phyloP scores from a whole-genome alignment of 2,113 vertebrate genomes.

The Australoheros scitulus region DNA sequence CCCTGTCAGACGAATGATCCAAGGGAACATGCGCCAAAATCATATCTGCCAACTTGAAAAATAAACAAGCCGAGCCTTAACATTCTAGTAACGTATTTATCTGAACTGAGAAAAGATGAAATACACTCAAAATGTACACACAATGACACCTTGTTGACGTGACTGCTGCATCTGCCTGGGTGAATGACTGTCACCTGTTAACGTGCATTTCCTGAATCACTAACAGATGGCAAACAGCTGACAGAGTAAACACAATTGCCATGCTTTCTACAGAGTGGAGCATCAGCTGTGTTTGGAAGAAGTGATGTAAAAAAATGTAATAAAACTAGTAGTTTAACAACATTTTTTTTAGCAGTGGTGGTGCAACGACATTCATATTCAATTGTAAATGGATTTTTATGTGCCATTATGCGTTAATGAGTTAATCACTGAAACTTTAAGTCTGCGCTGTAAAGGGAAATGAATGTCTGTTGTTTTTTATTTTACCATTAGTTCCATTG shows the following conservation, averaged over 20 bases:
- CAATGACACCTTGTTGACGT: neutral
- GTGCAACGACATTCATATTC: neutral
- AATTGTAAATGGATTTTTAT: neutral
- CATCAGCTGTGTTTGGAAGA: neutral
- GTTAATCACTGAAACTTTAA: neutral
- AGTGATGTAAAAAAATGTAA: constrained; percentile 8
- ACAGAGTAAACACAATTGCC: neutral
- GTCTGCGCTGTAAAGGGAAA: neutral
- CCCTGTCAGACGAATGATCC: neutral
- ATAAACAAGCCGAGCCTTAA: neutral
- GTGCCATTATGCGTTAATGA: neutral
- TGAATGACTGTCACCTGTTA: constrained; percentile 6
- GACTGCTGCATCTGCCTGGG: neutral
- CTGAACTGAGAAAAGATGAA: neutral
- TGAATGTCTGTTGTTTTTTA: neutral
- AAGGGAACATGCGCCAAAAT: neutral
- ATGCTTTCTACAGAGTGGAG: neutral
- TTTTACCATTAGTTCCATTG: too few species aligned
- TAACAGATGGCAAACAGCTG: constrained; percentile 7
- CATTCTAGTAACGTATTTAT: neutral
- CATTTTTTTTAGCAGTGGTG: neutral
- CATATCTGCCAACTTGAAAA: neutral
- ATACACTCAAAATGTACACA: neutral
- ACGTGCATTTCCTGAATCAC: neutral
- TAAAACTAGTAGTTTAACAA: neutral